These are phyloP conservation scores for Agrypnus murinus DNA, from an alignment of 2,888 invertebrate species.

Conservation along the genomic window DNA sequence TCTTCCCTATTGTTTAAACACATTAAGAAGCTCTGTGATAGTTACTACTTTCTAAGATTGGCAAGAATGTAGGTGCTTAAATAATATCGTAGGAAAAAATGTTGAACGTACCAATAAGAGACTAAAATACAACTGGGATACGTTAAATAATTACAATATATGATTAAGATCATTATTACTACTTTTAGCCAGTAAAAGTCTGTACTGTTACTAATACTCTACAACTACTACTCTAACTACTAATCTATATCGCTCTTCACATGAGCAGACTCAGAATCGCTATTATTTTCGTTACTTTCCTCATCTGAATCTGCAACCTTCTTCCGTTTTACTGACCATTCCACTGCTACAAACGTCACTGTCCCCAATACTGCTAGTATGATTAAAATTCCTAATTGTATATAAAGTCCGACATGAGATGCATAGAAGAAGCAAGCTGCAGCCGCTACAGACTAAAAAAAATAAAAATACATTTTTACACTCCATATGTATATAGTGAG, in stretches of 20 bases:
- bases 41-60: background rate
- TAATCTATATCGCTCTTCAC: slow-evolving; percentile 18
- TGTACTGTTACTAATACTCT: too few relatives aligned
- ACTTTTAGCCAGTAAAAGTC: too few relatives aligned
- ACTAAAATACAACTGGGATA: background rate
- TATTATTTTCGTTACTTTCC: slow-evolving; percentile 38
- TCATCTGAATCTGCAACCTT: slow-evolving; percentile 23
- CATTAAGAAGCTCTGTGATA: slow-evolving; percentile 21
- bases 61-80: background rate
- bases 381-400: slow-evolving; percentile 83
- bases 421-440: slow-evolving; percentile 91
- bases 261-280: background rate
- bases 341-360: slow-evolving; percentile 84
- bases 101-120: background rate
- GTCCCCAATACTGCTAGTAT: slow-evolving; percentile 84
- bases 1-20: background rate
- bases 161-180: too few relatives aligned
- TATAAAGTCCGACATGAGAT: slow-evolving; percentile 79
- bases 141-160: too few relatives aligned
- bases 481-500: background rate
- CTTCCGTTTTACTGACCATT: slow-evolving; percentile 72
- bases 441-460: slow-evolving; percentile 86
- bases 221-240: too few relatives aligned
- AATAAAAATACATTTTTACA: slow-evolving; percentile 34
- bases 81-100: slow-evolving; percentile 4